These are phyloP conservation scores for Oscheius sp. DNA, from an alignment of 2,888 invertebrate species.

Conservation along the genomic window DNA sequence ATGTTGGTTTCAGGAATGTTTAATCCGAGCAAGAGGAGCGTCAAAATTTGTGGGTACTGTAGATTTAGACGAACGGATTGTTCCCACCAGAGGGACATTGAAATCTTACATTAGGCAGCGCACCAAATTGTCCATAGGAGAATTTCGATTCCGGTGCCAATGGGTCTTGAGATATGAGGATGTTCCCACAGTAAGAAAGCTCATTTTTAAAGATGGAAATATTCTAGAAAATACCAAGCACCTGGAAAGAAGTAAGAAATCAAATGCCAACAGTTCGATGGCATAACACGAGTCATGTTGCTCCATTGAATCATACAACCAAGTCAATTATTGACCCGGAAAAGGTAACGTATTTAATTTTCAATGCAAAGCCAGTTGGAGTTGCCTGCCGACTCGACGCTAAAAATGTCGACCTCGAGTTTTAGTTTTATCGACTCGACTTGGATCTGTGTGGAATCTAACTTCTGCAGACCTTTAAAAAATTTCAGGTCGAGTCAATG, in stretches of 20 bases:
- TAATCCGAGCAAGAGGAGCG: constrained; percentile 33
- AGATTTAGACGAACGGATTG: constrained; percentile 52
- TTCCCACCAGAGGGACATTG: constrained; percentile 23
- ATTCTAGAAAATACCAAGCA: neutral
- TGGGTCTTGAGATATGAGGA: constrained; percentile 52
- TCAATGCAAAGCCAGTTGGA: neutral
- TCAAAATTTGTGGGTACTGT: constrained; percentile 46
- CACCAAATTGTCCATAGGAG: constrained; percentile 19
- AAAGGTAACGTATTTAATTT: constrained; percentile 29
- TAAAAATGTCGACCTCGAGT: too few relatives aligned
- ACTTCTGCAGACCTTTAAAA: too few relatives aligned
- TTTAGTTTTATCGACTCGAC: too few relatives aligned
- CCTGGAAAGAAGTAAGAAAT: neutral
- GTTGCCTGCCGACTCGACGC: too few relatives aligned
- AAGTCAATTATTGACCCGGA: constrained; percentile 47
- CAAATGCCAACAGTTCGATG: constrained; percentile 45
- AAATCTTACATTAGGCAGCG: neutral
- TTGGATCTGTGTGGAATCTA: too few relatives aligned
- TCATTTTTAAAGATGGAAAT: neutral
- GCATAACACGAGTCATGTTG: constrained; percentile 56
- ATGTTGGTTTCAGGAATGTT: constrained; percentile 47
- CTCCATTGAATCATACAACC: constrained; percentile 55
- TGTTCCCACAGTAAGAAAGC: constrained; percentile 33
- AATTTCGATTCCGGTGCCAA: constrained; percentile 51
- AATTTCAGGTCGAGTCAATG: constrained; percentile 46